Evolutionary conservation across 2,888 invertebrate species (phyloP), one percentile per base, ranked within the genome.

Genomic region (Plebejus anna): DNA sequence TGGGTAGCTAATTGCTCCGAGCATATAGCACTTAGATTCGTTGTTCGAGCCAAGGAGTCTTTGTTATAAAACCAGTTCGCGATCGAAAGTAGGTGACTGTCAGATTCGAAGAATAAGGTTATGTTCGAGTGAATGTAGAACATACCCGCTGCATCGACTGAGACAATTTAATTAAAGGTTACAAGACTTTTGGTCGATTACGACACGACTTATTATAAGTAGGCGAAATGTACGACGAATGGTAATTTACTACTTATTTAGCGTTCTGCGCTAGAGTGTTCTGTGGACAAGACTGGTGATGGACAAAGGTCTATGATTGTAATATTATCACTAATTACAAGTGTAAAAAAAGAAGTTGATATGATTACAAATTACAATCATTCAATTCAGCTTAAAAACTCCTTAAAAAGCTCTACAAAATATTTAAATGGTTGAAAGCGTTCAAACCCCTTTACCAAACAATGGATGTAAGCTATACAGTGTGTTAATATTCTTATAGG

Each of bases 41-140:
- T 38, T 71, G 76, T 55, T 71, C 80, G 82, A 80, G 87, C 83
- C 82, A 81, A 84, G 81, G 85, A 85, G 82, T 87, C 87, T 88
- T 90, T 90, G 89, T 90, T 82, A 38, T 57, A 79, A 80, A 88
- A 85, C 88, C 88, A 87, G 89, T 90, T 87, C 83, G 82, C 88
- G 85, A 88, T 89, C 87, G 88, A 88, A 90, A 90, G 90, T 91
- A 87, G 89, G 90, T 89, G 90, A 90, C 85, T 90, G 88, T 84
- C 87, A 85, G 82, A 81, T 81, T 82, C 55, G 83, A 83, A 84
- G 84, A 84, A 85, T 84, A 86, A 83, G 83, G 82, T 79, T 80
- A 82, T 82, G 82, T 84, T 82, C 84, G 71, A 81, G 84, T 85
- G 83, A 82, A 80, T 79, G 81, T 87, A 85, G 86, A 88, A 85